A percentile compares a stretch with the other conserved stretches of the same genome.
Conservation (phyloP, 2,113 vertebrate genomes). For the Brachyistius frenatus region DNA sequence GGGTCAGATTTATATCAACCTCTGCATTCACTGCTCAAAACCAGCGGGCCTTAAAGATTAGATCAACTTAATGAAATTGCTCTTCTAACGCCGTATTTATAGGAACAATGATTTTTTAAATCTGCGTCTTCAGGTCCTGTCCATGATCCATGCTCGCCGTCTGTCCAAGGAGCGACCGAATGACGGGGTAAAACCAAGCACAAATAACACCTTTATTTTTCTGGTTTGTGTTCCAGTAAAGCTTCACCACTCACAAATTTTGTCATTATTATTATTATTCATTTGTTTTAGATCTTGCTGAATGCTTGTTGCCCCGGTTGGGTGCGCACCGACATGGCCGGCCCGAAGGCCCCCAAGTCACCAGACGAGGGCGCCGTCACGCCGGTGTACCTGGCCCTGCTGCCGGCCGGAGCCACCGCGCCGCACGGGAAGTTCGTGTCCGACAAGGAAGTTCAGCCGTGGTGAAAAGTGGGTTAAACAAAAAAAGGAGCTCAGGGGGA, state of each 20-base stretch:
- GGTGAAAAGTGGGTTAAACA: conserved; percentile 78
- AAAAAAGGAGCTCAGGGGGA: no score
- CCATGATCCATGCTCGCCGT: conserved; percentile 87
- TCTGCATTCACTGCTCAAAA: no score
- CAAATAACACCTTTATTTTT: neutral
- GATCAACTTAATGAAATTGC: neutral
- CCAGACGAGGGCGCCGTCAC: conserved; percentile 93
- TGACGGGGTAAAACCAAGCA: conserved; percentile 74
- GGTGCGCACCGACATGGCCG: conserved; percentile 93
- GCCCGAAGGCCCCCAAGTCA: conserved; percentile 86
- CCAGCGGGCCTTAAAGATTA: no score
- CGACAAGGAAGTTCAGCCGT: conserved; percentile 85
- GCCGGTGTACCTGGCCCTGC: conserved; percentile 90
- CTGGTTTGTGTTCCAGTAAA: neutral
- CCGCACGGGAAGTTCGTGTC: conserved; percentile 90
- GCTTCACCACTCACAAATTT: neutral
- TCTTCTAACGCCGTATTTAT: neutral
- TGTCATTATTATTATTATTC: neutral
- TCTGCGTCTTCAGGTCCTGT: conserved; percentile 78
- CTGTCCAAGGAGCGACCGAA: conserved; percentile 76
- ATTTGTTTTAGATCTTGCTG: conserved; percentile 83
- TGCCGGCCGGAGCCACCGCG: conserved; percentile 82
- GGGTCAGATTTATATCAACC: no score
- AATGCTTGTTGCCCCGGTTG: conserved; percentile 96
- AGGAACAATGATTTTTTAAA: neutral